A percentile compares a stretch with the other conserved stretches of the same genome.
These are phyloP conservation scores for Triops cancriformis DNA, from an alignment of 1,140 invertebrate species.

Conservation along the genomic window DNA sequence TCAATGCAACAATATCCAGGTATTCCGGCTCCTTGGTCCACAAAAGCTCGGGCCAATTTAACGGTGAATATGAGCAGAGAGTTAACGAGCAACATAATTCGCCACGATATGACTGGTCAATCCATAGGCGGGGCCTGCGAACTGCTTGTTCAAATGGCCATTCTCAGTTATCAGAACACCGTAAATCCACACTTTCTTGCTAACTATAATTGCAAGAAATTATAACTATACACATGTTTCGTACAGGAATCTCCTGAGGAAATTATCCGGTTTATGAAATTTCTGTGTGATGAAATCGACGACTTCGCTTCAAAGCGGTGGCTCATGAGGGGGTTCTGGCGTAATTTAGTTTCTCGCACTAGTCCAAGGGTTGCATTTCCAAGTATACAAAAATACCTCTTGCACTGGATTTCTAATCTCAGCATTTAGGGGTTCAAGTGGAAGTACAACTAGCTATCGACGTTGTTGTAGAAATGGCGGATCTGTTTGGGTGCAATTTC, in stretches of 20 bases:
- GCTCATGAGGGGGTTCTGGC: neutral
- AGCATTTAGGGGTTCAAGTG: neutral
- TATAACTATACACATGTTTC: no score
- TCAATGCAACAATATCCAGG: neutral
- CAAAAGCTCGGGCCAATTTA: neutral
- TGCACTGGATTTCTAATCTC: neutral
- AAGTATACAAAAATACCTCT: neutral
- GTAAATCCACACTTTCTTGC: no score
- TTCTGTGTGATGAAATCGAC: neutral
- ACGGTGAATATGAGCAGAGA: neutral
- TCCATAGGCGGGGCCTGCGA: neutral
- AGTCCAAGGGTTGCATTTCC: neutral
- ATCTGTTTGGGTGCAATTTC: neutral
- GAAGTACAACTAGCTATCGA: neutral
- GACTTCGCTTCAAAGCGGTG: neutral
- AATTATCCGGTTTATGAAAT: neutral
- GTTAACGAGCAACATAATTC: neutral
- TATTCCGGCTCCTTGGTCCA: neutral
- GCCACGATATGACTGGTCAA: neutral
- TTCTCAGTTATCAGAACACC: neutral
- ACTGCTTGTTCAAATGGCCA: neutral
- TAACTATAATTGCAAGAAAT: no score
- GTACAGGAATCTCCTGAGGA: neutral
- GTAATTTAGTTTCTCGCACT: neutral
- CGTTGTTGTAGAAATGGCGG: neutral